Percentiles rank a stretch among this genome's conserved stretches.
Evolutionary conservation across 2,888 invertebrate genomes (phyloP).

Genomic region (Pseudococcus jackbeardsleyi): DNA sequence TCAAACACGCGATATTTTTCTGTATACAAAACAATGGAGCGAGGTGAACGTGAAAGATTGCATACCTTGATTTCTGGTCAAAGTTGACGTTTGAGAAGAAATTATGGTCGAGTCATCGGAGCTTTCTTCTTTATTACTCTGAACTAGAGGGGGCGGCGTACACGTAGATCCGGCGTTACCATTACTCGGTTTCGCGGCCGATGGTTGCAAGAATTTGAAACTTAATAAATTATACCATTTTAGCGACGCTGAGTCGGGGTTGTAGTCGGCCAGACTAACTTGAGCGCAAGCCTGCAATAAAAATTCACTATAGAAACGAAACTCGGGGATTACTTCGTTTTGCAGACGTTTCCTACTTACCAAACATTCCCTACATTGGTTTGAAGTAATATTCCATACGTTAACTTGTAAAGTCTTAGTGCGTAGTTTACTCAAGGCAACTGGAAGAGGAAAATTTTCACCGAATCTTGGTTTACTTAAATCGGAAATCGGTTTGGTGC

Average conservation of each 20-base stretch:
- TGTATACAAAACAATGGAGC: not conserved
- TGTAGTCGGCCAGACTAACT: slow-evolving; percentile 95
- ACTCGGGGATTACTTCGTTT: no score
- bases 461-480: slow-evolving; percentile 83
- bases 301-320: no score
- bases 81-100: slow-evolving; percentile 94
- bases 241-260: slow-evolving; percentile 82
- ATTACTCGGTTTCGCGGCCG: slow-evolving; percentile 19
- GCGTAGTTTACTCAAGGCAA: slow-evolving; percentile 82
- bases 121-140: slow-evolving; percentile 81
- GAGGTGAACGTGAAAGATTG: not conserved
- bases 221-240: slow-evolving; percentile 97
- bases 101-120: slow-evolving; percentile 97
- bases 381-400: slow-evolving; percentile 79
- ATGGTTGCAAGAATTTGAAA: slow-evolving; percentile 79
- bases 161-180: not conserved
- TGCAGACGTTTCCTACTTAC: slow-evolving; percentile 73
- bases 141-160: slow-evolving; percentile 13
- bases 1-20: not conserved
- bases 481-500: slow-evolving; percentile 80
- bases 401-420: slow-evolving; percentile 93
- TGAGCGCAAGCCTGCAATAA: slow-evolving; percentile 89
- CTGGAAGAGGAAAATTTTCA: slow-evolving; percentile 81
- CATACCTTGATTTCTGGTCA: slow-evolving; percentile 87
- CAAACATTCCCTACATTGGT: slow-evolving; percentile 84